Percentiles rank a stretch among this genome's conserved stretches.
These are phyloP conservation scores for Pachycephus smyrnensis DNA, from an alignment of 2,888 invertebrate genomes.

Conservation along the genomic window DNA sequence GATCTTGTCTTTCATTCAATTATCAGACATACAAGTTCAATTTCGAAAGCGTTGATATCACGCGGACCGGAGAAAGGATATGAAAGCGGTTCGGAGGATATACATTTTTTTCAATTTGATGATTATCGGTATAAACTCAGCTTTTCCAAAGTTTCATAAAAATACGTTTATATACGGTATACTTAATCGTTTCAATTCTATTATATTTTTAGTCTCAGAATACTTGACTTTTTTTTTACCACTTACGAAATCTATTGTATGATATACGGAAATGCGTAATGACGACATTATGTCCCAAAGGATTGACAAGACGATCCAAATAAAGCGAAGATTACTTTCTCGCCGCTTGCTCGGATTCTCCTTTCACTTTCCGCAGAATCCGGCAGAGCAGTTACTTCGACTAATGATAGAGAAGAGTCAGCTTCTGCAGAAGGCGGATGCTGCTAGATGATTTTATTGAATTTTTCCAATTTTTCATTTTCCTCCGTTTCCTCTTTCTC, in stretches of 20 bases:
- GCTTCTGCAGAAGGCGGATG: not conserved
- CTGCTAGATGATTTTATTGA: not conserved
- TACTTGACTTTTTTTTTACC: not conserved
- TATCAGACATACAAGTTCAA: not conserved
- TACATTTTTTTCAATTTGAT: not conserved
- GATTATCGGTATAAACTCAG: not conserved
- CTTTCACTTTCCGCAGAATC: conserved; percentile 52
- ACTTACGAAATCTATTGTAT: not conserved
- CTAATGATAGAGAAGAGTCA: not conserved
- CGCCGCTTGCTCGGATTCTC: conserved; percentile 45
- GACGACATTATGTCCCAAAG: not conserved
- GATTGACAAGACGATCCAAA: not conserved
- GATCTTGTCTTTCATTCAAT: not conserved
- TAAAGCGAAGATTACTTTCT: conserved; percentile 45
- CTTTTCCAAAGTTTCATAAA: not conserved
- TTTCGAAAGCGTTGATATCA: not conserved
- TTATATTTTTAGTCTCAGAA: not conserved
- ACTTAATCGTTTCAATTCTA: not conserved
- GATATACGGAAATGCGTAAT: not conserved
- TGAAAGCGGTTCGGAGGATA: not conserved
- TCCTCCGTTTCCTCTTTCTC: not conserved
- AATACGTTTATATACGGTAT: not conserved
- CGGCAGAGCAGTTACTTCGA: not conserved
- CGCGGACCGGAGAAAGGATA: not conserved
- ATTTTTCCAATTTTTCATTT: not conserved